Evolutionary conservation across 2,888 invertebrate genomes (phyloP).

Genomic region (Agelastica alni): DNA sequence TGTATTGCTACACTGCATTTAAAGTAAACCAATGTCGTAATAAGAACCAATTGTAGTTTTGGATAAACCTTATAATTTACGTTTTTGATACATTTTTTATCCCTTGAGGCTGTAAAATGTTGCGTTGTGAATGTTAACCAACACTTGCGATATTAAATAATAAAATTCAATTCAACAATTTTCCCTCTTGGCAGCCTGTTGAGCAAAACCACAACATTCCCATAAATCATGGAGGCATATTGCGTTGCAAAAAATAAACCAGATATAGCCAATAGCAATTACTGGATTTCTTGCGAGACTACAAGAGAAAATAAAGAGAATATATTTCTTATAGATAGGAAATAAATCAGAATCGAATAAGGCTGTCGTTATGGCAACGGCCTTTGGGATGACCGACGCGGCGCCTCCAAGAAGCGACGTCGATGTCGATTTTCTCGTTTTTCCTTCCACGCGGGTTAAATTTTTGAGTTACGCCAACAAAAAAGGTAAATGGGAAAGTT

Average conservation of each 20-base stretch:
- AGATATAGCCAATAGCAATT: slow-evolving; percentile 35
- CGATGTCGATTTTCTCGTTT: background rate
- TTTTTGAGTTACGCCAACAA: background rate
- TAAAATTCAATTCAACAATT: background rate
- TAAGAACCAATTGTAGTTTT: too few relatives aligned
- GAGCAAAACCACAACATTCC: slow-evolving; percentile 11
- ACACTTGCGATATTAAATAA: background rate
- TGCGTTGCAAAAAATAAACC: slow-evolving; percentile 25
- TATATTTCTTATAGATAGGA: slow-evolving; percentile 27
- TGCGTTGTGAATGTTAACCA: too few relatives aligned
- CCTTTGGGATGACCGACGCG: slow-evolving; percentile 37
- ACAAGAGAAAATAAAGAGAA: slow-evolving; percentile 11
- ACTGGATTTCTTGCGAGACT: slow-evolving; percentile 29
- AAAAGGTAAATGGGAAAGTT: background rate
- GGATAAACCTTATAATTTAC: too few relatives aligned
- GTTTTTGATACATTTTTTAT: too few relatives aligned
- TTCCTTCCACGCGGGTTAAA: background rate
- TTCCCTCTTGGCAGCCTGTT: background rate
- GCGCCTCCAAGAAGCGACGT: slow-evolving; percentile 31
- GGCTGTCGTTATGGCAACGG: slow-evolving; percentile 46
- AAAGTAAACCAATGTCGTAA: too few relatives aligned
- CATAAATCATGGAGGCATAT: slow-evolving; percentile 21
- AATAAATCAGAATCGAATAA: slow-evolving; percentile 43
- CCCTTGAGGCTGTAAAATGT: too few relatives aligned
- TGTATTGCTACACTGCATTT: too few relatives aligned